Base-by-base conservation (phyloP, 2,888 invertebrate species). In the Mylabris sibirica region DNA sequence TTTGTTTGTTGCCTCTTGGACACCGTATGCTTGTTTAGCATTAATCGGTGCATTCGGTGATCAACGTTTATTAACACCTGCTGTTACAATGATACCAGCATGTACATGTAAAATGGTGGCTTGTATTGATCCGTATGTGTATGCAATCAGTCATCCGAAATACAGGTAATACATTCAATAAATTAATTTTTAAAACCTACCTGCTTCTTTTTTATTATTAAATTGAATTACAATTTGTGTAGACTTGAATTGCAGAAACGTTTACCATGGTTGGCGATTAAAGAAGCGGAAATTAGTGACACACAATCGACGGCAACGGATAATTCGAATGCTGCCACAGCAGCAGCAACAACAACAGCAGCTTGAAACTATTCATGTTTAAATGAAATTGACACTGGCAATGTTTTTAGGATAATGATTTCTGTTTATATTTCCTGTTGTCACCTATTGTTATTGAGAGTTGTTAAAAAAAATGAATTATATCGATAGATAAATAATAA, bases 61-160 rank as follows among this genome's bases (percentile, higher is more conserved):
- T 83, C 89, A 90, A 81, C 86, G 88, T 63, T 83, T 93, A 1
- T 84, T 93, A 5, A 93, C 93, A 0, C 93, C 93, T 0, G 91
- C 90, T 77, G 90, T 91, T 0, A 93, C 94, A 0, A 95, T 95
- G 95, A 90, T 95, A 76, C 95, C 95, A 4, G 95, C 95, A 0
- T 90, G 93, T 72, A 89, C 94, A 38, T 95, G 95, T 80, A 97
- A 97, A 87, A 86, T 91, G 64, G 96, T 96, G 0, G 96, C 97
- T 0, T 96, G 96, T 84, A 90, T 96, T 80, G 96, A 97, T 85
- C 97, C 97, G 0, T 95, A 95, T 87, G 91, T 95, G 1, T 96
- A 95, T 78, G 95, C 95, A 3, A 94, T 95, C 76, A 96, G 94
- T 81, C 97, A 97, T 88, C 96, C 96, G 5, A 92, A 89, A 86